Conservation (phyloP, 2,113 vertebrate genomes). For the Larimichthys crocea region DNA sequence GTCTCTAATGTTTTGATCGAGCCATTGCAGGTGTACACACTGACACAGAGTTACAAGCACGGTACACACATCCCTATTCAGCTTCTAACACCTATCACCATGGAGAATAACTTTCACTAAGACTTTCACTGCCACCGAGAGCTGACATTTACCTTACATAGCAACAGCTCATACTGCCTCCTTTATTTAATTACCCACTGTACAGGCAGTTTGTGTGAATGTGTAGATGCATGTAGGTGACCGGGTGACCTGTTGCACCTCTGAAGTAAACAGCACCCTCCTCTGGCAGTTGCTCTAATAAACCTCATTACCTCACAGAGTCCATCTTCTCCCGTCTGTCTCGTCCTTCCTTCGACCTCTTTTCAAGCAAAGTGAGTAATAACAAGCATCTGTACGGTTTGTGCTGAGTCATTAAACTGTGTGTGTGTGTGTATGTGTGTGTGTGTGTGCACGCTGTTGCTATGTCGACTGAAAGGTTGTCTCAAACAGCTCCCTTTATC, state of each 20-base stretch:
- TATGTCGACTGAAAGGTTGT: slow-evolving; percentile 25
- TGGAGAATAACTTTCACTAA: too few relatives aligned
- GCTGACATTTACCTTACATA: not conserved
- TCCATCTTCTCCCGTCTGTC: not conserved
- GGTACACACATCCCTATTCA: not conserved
- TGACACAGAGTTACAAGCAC: not conserved
- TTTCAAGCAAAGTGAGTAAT: slow-evolving; percentile 7
- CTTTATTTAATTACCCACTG: not conserved
- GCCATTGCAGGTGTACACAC: not conserved
- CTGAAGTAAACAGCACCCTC: slow-evolving; percentile 67
- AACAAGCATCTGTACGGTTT: not conserved
- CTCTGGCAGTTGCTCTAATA: slow-evolving; percentile 50
- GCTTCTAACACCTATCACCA: too few relatives aligned
- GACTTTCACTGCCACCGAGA: not conserved
- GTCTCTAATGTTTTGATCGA: slow-evolving; percentile 7
- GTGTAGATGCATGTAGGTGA: not conserved
- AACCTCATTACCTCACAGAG: not conserved
- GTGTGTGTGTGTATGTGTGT: slow-evolving; percentile 23
- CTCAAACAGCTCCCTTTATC: slow-evolving; percentile 19
- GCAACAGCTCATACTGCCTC: not conserved
- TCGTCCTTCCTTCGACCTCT: not conserved
- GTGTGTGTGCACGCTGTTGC: slow-evolving; percentile 35
- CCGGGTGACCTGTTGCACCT: slow-evolving; percentile 45
- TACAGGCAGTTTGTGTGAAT: accelerated
- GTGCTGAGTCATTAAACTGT: slow-evolving; percentile 25